Percentiles rank a stretch among this genome's conserved stretches.
These are phyloP conservation scores for Iguana delicatissima DNA, from an alignment of 2,797 vertebrate genomes.

Conservation along the genomic window DNA sequence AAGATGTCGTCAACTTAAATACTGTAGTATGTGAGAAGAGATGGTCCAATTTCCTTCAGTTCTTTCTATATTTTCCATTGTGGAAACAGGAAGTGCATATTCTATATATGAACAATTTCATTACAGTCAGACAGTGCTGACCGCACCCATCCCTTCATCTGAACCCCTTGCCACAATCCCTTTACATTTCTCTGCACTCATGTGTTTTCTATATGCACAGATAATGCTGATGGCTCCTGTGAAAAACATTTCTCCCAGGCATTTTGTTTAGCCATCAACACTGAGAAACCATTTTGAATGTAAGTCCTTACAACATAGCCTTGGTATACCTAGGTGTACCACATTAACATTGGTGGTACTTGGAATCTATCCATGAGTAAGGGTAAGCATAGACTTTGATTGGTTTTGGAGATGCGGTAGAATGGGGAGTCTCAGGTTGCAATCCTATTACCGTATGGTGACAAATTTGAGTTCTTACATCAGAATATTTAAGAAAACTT, in stretches of 20 bases:
- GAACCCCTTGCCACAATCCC: background rate
- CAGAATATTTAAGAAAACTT: background rate
- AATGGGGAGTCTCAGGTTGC: background rate
- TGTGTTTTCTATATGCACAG: background rate
- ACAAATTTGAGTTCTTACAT: background rate
- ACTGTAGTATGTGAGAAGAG: constrained; percentile 25
- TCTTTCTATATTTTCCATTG: constrained; percentile 47
- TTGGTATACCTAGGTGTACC: no score
- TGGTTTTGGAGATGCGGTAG: background rate
- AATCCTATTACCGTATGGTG: background rate
- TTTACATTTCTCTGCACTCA: background rate
- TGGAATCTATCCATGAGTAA: no score
- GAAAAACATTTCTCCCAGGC: background rate
- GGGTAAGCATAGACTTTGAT: background rate
- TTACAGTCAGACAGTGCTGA: background rate
- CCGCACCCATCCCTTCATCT: constrained; percentile 25
- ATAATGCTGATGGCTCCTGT: background rate
- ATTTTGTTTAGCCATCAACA: background rate
- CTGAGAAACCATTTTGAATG: background rate
- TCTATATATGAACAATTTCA: background rate
- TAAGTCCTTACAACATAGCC: no score
- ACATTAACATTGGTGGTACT: no score
- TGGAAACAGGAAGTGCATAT: constrained; percentile 19
- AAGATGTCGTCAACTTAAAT: constrained; percentile 68
- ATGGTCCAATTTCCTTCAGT: constrained; percentile 45